Percentiles rank a stretch among this genome's conserved stretches.
Evolutionary conservation across 1,140 invertebrate genomes (phyloP).

Genomic region (Acromyrmex heyeri): DNA sequence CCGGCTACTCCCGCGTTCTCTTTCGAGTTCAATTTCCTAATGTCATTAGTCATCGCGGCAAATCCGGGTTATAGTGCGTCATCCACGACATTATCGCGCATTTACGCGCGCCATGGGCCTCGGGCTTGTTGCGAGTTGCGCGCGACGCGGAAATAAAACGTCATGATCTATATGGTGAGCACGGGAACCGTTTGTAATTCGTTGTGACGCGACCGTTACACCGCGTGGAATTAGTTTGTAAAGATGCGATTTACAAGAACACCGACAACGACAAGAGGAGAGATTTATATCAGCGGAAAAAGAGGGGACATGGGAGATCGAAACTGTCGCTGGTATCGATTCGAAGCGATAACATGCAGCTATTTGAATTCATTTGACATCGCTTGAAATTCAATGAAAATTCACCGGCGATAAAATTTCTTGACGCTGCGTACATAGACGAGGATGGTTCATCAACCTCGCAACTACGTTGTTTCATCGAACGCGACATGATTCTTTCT

Average conservation of each 20-base stretch:
- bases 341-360: slow-evolving; percentile 49
- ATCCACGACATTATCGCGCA: slow-evolving; percentile 35
- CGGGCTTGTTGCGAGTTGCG: slow-evolving; percentile 10
- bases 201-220: slow-evolving; percentile 28
- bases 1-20: slow-evolving; percentile 5
- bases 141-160: slow-evolving; percentile 52
- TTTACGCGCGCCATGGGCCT: neutral
- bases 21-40: slow-evolving; percentile 60
- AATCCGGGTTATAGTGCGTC: neutral
- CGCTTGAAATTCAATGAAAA: slow-evolving; percentile 60
- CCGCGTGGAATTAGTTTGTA: slow-evolving; percentile 58
- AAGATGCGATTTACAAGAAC: slow-evolving; percentile 62
- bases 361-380: slow-evolving; percentile 63
- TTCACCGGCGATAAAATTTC: slow-evolving; percentile 53
- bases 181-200: slow-evolving; percentile 18
- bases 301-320: slow-evolving; percentile 34
- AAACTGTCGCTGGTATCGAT: slow-evolving; percentile 67
- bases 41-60: slow-evolving; percentile 55
- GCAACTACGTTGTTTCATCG: neutral
- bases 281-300: slow-evolving; percentile 47
- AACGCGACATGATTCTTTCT: neutral
- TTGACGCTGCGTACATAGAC: slow-evolving; percentile 38
- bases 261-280: slow-evolving; percentile 23
- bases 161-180: neutral
- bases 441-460: slow-evolving; percentile 39